phyloP scores from a whole-genome alignment of 2,113 vertebrate genomes.

The Trogon melanurus region DNA sequence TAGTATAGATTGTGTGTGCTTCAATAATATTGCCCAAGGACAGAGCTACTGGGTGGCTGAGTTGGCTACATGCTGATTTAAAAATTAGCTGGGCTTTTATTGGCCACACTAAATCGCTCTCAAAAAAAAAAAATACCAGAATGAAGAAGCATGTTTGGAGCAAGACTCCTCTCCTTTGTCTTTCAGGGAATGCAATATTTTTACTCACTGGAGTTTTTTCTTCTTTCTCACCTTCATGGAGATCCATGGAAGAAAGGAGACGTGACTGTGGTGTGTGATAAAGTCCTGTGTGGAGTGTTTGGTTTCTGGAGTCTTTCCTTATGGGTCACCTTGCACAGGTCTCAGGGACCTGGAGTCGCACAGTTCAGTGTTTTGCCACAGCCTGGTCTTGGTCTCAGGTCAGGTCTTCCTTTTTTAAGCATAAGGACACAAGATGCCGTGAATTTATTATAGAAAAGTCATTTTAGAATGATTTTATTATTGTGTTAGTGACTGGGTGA shows the following conservation, averaged over 20 bases:
- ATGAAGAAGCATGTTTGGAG: conserved; percentile 52
- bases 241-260: background rate
- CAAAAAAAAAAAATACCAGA: conserved; percentile 32
- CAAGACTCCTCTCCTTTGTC: conserved; percentile 20
- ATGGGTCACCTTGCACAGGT: too few species aligned
- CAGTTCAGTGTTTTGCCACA: background rate
- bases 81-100: conserved; percentile 85
- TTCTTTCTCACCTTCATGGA: background rate
- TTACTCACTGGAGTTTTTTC: background rate
- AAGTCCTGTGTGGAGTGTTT: background rate
- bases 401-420: background rate
- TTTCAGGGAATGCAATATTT: background rate
- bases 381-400: background rate
- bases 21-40: conserved; percentile 85
- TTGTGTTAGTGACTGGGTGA: accelerated
- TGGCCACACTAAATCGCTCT: conserved; percentile 79
- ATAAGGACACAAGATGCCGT: too few species aligned
- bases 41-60: conserved; percentile 84
- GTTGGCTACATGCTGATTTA: conserved; percentile 85
- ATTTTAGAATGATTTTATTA: background rate
- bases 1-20: conserved; percentile 87
- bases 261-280: background rate
- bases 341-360: background rate
- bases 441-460: background rate
- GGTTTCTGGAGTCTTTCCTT: background rate